Evolutionary conservation across 2,113 vertebrate genomes (phyloP).

Genomic region (Hippocampus zosterae): DNA sequence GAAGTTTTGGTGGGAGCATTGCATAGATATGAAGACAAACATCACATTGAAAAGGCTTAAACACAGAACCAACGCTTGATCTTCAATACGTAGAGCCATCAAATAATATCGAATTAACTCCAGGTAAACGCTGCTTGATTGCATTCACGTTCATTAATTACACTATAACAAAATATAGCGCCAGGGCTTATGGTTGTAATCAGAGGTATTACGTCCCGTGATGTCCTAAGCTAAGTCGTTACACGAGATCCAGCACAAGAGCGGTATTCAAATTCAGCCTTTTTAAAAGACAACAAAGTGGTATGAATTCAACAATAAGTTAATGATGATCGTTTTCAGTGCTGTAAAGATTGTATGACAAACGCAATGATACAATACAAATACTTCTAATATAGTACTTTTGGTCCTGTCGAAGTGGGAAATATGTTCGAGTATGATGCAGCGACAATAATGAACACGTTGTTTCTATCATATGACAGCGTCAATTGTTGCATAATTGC

Average conservation of each 20-base stretch:
- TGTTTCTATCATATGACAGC: too few species aligned
- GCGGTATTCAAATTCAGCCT: not conserved
- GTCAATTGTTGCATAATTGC: too few species aligned
- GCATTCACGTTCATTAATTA: not conserved
- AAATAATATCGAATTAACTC: not conserved
- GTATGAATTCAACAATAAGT: not conserved
- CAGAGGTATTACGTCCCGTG: not conserved
- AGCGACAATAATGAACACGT: not conserved
- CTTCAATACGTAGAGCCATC: not conserved
- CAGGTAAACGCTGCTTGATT: not conserved
- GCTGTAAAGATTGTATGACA: too few species aligned
- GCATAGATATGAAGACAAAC: not conserved
- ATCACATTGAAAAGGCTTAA: not conserved
- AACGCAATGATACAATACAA: too few species aligned
- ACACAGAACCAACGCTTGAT: not conserved
- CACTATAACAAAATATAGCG: not conserved
- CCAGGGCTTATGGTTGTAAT: not conserved
- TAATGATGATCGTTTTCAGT: not conserved
- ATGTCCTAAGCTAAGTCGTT: too few species aligned
- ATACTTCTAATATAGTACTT: too few species aligned
- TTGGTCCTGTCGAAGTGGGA: too few species aligned
- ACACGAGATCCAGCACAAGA: not conserved
- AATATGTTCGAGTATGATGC: not conserved
- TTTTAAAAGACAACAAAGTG: not conserved
- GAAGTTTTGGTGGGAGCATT: not conserved